Base-by-base conservation (phyloP, 1,140 invertebrate genomes). In the Xylocopa sonorina region DNA sequence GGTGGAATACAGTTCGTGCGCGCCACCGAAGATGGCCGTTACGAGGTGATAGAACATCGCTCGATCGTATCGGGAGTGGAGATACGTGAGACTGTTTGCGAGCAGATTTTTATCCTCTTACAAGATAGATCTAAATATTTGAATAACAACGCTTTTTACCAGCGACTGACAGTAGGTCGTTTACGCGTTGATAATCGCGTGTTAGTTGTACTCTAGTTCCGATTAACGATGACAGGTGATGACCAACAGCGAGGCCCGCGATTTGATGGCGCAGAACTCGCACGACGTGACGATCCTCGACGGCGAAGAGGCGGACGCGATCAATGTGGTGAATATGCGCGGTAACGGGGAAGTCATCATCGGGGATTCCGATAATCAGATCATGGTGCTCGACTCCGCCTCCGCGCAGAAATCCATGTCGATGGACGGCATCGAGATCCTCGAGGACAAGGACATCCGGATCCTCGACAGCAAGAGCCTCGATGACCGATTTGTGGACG, bases 1-100 rank as follows among this genome's bases (percentile, higher is more conserved):
- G 92, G 91, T 71, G 93, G 91, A 50, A 92, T 94, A 81, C 93
- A 94, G 82, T 93, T 94, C 69, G 91, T 94, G 55, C 90, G 92
- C 3, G 92, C 92, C 41, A 92, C 91, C 18, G 92, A 92, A 69
- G 91, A 93, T 80, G 93, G 93, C 73, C 89, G 90, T 84, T 94
- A 93, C 77, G 93, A 93, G 78, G 90, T 93, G 69, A 91, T 93
- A 86, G 90, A 88, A 88, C 32, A 63, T 66, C n/a, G 34, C 41
- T 75, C 48, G 62, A 48, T 21, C 12, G 12, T 21, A 24, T 38
- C 32, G 32, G 27, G 34, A 38, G 2, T 24, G 9, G 29, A 34
- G 21, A 62, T 62, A 32, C 32, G 29, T n/a, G 16, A 58, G 18
- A 58, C n/a, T n/a, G n/a, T n/a, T n/a, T n/a, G n/a, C n/a, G n/a